Evolutionary conservation across 2,888 invertebrate genomes (phyloP).

Genomic region (Athrips mouffetella): DNA sequence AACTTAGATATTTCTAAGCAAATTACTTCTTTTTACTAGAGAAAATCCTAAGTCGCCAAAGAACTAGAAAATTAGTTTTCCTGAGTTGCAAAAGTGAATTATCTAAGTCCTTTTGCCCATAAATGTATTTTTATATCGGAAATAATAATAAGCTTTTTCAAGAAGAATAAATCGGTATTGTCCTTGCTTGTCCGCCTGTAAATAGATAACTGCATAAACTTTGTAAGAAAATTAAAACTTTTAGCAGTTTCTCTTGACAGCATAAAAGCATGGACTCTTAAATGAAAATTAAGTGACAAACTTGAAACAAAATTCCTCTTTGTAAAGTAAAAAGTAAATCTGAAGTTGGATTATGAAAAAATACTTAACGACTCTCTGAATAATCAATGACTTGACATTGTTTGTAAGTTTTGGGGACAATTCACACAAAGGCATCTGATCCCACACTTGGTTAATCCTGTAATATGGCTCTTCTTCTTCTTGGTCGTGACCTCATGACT

Average conservation of each 20-base stretch:
- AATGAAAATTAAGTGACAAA: conserved; percentile 12
- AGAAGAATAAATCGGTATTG: no score
- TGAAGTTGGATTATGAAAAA: not conserved
- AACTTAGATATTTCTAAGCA: no score
- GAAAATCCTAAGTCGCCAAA: conserved; percentile 6
- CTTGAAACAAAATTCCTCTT: conserved; percentile 10
- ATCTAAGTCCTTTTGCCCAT: conserved; percentile 24
- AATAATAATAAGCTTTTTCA: no score
- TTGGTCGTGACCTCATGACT: no score
- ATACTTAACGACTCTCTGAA: not conserved
- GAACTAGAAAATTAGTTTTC: not conserved
- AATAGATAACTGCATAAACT: conserved; percentile 12
- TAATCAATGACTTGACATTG: not conserved
- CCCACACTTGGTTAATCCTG: no score
- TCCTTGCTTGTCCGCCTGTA: conserved; percentile 3
- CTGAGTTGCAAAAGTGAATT: conserved; percentile 20
- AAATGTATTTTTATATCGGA: no score
- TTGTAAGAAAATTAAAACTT: conserved; percentile 12
- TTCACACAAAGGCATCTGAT: not conserved
- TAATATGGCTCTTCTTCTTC: no score
- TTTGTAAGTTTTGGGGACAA: not conserved
- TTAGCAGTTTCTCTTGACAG: conserved; percentile 2
- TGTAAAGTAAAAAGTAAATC: conserved; percentile 7
- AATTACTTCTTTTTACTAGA: not conserved
- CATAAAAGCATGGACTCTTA: not conserved